These are phyloP conservation scores for Dione juno DNA, from an alignment of 2,888 invertebrate species.

Conservation along the genomic window DNA sequence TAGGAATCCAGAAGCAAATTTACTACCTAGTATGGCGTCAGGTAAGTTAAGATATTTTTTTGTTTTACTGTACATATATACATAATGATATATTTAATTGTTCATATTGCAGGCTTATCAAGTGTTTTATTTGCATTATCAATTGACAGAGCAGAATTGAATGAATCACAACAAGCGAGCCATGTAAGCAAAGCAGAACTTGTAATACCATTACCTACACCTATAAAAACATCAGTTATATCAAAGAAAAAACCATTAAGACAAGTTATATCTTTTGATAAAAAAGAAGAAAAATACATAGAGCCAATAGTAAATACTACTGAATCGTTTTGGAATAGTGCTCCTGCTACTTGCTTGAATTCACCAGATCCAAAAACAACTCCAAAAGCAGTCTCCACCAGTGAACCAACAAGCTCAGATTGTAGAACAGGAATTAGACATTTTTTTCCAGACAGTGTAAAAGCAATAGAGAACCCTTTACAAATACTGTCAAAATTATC, in stretches of 20 bases:
- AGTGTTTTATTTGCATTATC: constrained; percentile 96
- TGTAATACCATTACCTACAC: constrained; percentile 87
- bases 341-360: constrained; percentile 85
- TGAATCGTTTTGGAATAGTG: constrained; percentile 78
- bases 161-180: constrained; percentile 81
- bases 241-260: constrained; percentile 73
- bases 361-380: constrained; percentile 79
- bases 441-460: constrained; percentile 78
- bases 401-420: constrained; percentile 77
- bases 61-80: constrained; percentile 26
- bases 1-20: constrained; percentile 90
- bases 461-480: constrained; percentile 74
- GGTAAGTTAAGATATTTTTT: constrained; percentile 75
- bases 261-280: constrained; percentile 81
- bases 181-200: constrained; percentile 84
- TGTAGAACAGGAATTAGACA: constrained; percentile 69
- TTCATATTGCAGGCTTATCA: constrained; percentile 87
- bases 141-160: constrained; percentile 93
- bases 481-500: constrained; percentile 77
- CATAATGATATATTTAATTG: constrained; percentile 34
- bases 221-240: constrained; percentile 78
- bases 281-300: constrained; percentile 61
- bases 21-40: constrained; percentile 93
- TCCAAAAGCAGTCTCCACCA: constrained; percentile 64
- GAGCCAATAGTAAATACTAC: constrained; percentile 52